A percentile compares a stretch with the other conserved stretches of the same genome.
phyloP scores from a whole-genome alignment of 2,797 vertebrate genomes.

The Ptychadena robeensis region DNA sequence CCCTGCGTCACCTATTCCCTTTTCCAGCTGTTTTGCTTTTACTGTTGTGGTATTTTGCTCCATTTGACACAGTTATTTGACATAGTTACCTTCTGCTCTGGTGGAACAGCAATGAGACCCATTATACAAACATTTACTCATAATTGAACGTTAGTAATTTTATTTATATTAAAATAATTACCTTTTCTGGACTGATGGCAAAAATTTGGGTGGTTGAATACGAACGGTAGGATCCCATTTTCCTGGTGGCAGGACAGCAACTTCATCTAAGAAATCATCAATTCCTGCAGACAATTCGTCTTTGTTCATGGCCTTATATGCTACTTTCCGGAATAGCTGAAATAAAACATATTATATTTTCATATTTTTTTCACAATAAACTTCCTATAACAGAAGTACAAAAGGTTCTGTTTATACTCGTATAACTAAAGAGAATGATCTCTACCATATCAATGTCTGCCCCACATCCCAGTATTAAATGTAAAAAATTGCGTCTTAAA shows the following conservation, averaged over 20 bases:
- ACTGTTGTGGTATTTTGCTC: too few species aligned
- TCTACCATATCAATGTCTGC: too few species aligned
- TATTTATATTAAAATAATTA: constrained; percentile 56
- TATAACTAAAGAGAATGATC: too few species aligned
- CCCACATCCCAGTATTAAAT: too few species aligned
- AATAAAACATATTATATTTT: not conserved
- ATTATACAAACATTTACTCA: not conserved
- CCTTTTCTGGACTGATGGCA: constrained; percentile 71
- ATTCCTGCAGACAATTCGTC: constrained; percentile 73
- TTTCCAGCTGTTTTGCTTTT: too few species aligned
- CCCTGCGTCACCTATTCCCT: too few species aligned
- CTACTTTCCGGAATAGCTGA: constrained; percentile 75
- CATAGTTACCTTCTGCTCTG: too few species aligned
- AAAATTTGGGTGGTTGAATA: constrained; percentile 70
- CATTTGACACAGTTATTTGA: too few species aligned
- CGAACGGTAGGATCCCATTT: constrained; percentile 75
- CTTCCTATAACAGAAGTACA: not conserved
- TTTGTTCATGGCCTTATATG: constrained; percentile 66
- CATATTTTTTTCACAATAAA: not conserved
- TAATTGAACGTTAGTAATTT: not conserved
- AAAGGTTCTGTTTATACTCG: too few species aligned
- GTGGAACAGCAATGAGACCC: too few species aligned
- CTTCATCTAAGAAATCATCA: constrained; percentile 74
- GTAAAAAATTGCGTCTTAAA: too few species aligned
- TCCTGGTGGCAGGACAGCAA: constrained; percentile 76